Base-by-base conservation (phyloP, 2,888 invertebrate species). In the Apotomis turbidana region DNA sequence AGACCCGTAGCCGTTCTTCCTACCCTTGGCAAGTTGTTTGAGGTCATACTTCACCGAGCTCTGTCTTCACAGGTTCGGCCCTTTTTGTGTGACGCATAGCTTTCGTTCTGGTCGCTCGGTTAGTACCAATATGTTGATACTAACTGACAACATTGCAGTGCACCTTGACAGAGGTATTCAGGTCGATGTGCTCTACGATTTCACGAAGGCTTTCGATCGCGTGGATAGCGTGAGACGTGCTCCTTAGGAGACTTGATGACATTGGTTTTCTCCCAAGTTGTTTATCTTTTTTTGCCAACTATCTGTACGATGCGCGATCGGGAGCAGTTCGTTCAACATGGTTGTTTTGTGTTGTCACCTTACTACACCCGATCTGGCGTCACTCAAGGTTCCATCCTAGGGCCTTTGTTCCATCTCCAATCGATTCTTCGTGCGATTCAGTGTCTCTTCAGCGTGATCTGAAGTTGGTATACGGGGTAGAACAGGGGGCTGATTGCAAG, bases 121-220 rank as follows among this genome's bases (percentile, higher is more conserved):
- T 6, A 63, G 63, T 15, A 75, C 74, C 4, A 76, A 76, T 58
- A 54, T 75, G 0, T 52, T 75, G 12, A 70, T 62, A 13, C 49
- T 75, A 8, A 71, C 75, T 0, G 72, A 75, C 15, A 70, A 36
- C 36, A 61, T 75, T 4, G 68, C 74, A 8, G 5, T n/a, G 3
- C 13, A 52, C 3, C 38, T 76, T 60, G 74, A 76, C 36, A 9
- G 6, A 2, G 57, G 74, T 6, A 12, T n/a, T 0, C 75, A 77
- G 52, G 75, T 75, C 1, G 75, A 75, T 61, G 74, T 72, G 3
- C 36, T 71, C 2, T 75, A 74, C 61, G 74, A 75, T 59, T 74
- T 71, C 9, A 62, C 44, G 13, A 74, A 74, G 38, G 73, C 73
- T 5, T 75, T 36, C 27, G 27, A 27, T 27, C 27, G 27, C 27